Base-by-base conservation (phyloP, 1,140 invertebrate species). In the Pseudomyrmex pallidus region DNA sequence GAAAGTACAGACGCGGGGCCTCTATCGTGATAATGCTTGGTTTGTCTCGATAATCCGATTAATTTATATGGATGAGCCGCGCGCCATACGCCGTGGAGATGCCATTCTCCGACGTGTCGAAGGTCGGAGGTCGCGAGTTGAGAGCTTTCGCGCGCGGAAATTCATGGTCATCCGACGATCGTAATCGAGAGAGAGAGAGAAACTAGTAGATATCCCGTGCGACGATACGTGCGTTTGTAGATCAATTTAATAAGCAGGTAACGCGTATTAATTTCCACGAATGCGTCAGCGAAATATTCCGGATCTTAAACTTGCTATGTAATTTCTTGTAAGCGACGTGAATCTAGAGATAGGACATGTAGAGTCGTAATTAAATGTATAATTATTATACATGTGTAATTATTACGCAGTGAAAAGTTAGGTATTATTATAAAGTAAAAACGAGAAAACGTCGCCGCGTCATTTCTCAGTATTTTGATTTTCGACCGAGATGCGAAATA, bases 31-130 rank as follows among this genome's bases (percentile, higher is more conserved):
- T 80, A 80, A 80, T 80, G 66, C 76, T 80, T 72, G 66, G 66
- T 80, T 70, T 80, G 76, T 70, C 76, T 61, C 76, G 76, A 80
- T 80, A 80, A 80, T 80, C 76, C 76, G 76, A 80, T 80, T 70
- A 80, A 80, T 80, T 80, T 80, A 80, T 80, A 80, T 59, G 66
- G 54, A 80, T 80, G 74, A 76, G 61, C 74, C 48, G 61, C 74
- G 44, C 44, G 48, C 48, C 15, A 35, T 54, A 17, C 20, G 35
- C 35, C 35, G 35, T 35, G 35, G 35, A 35, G 35, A 35, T 54
- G 68, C 50, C 68, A 17, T 5, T 48, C 63, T 44, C 70, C 8
- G 50, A 52, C 59, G 35, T 50, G 57, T 74, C 66, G 44, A 17
- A 52, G 56, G 76, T 70, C 54, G 22, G 22, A 78, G 76, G 76